Conservation (phyloP, 2,888 invertebrate species). For the Eupithecia inturbata region DNA sequence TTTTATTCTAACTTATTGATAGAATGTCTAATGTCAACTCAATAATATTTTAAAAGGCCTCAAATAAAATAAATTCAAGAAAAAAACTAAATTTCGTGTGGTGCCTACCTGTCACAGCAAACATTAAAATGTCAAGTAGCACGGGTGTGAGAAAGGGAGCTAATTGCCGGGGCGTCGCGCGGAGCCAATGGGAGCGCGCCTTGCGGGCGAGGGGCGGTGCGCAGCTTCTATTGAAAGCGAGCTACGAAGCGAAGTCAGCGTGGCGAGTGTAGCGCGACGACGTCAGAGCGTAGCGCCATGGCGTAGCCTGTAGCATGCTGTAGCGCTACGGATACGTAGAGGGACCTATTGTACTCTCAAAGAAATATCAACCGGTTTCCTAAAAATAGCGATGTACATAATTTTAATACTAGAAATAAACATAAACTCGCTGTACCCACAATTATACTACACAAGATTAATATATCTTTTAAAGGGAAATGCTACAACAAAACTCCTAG, state of each 20-base stretch:
- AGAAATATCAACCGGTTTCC: too few relatives aligned
- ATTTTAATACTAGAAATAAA: too few relatives aligned
- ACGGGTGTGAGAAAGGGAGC: constrained; percentile 67
- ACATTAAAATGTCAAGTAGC: constrained; percentile 81
- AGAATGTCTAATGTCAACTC: neutral
- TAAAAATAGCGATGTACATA: too few relatives aligned
- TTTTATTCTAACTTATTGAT: neutral
- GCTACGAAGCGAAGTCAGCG: constrained; percentile 75
- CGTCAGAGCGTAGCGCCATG: constrained; percentile 21
- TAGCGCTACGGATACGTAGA: constrained; percentile 10
- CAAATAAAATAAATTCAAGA: neutral
- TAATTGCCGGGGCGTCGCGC: constrained; percentile 76
- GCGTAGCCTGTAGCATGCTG: constrained; percentile 20
- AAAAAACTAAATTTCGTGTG: constrained; percentile 32
- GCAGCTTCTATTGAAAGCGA: constrained; percentile 67
- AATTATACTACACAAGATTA: too few relatives aligned
- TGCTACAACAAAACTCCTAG: too few relatives aligned
- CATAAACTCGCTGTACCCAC: too few relatives aligned
- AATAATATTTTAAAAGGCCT: neutral
- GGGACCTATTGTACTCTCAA: too few relatives aligned
- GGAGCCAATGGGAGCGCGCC: constrained; percentile 68
- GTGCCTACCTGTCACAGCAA: constrained; percentile 61
- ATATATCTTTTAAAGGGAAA: too few relatives aligned
- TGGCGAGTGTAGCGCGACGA: constrained; percentile 30
- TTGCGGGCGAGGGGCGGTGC: constrained; percentile 69